Conservation (phyloP, 1,140 invertebrate genomes). For the Solen grandis region DNA sequence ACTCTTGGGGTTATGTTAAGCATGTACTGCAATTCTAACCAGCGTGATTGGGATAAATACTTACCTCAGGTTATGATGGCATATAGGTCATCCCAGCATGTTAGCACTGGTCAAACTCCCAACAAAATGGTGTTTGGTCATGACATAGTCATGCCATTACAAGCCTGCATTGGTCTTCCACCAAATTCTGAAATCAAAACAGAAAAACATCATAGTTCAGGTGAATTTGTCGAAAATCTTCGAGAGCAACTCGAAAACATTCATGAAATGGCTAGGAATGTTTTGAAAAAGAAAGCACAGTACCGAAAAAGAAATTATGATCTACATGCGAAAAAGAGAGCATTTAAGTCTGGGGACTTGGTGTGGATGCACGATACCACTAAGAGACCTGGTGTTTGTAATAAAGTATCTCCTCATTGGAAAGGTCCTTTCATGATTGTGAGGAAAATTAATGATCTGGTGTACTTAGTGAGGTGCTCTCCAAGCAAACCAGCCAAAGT, state of each 20-base stretch:
- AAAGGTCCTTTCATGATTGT: background rate
- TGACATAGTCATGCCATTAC: conserved; percentile 49
- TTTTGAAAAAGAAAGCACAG: conserved; percentile 36
- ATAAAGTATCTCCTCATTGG: background rate
- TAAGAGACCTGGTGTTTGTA: background rate
- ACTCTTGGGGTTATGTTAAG: conserved; percentile 18
- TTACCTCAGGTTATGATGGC: conserved; percentile 62
- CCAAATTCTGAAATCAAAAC: background rate
- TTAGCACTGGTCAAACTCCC: conserved; percentile 55
- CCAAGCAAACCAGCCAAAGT: background rate
- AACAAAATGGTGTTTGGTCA: conserved; percentile 58
- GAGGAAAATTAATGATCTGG: background rate
- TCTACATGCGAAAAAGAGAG: background rate
- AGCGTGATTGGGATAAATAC: conserved; percentile 59
- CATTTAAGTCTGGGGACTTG: background rate
- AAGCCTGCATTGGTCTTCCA: conserved; percentile 13
- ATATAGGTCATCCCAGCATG: conserved; percentile 59
- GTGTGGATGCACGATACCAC: background rate
- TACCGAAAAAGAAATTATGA: conserved; percentile 53
- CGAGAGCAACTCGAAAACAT: background rate
- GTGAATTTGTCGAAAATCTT: conserved; percentile 38
- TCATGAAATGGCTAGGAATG: conserved; percentile 42
- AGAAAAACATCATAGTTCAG: background rate
- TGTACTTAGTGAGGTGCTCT: background rate
- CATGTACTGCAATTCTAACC: conserved; percentile 31